These are phyloP conservation scores for Epinephelus lanceolatus DNA, from an alignment of 2,113 vertebrate genomes.

Conservation along the genomic window DNA sequence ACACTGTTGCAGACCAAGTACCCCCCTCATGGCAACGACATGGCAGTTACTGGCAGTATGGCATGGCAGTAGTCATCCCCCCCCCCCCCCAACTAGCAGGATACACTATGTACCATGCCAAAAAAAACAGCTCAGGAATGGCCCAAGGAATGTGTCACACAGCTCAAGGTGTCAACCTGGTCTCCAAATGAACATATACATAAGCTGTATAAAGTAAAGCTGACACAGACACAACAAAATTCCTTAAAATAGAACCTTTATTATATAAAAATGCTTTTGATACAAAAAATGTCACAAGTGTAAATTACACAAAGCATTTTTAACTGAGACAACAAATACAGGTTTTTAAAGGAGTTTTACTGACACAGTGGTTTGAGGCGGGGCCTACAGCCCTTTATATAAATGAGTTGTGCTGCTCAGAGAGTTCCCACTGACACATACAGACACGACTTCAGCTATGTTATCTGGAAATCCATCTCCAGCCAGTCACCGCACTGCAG, in stretches of 20 bases:
- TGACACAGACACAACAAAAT: conserved; percentile 18
- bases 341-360: conserved; percentile 55
- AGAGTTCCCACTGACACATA: conserved; percentile 31
- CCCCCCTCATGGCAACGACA: too few relatives aligned
- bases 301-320: conserved; percentile 80
- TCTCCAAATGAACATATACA: too few relatives aligned
- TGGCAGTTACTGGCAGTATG: too few relatives aligned
- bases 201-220: too few relatives aligned
- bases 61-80: too few relatives aligned
- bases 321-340: conserved; percentile 69
- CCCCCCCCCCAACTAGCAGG: too few relatives aligned
- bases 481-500: neutral
- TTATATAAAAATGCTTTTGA: conserved; percentile 88
- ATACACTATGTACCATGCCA: too few relatives aligned
- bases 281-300: conserved; percentile 83
- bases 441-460: neutral
- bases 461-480: neutral
- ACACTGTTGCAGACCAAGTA: too few relatives aligned
- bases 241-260: conserved; percentile 88
- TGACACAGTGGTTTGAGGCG: conserved; percentile 64
- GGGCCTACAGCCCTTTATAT: conserved; percentile 17
- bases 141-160: too few relatives aligned
- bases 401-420: conserved; percentile 14
- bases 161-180: too few relatives aligned
- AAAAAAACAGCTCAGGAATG: too few relatives aligned